These are phyloP conservation scores for Poeciliopsis prolifica DNA, from an alignment of 2,113 vertebrate species.

Conservation along the genomic window DNA sequence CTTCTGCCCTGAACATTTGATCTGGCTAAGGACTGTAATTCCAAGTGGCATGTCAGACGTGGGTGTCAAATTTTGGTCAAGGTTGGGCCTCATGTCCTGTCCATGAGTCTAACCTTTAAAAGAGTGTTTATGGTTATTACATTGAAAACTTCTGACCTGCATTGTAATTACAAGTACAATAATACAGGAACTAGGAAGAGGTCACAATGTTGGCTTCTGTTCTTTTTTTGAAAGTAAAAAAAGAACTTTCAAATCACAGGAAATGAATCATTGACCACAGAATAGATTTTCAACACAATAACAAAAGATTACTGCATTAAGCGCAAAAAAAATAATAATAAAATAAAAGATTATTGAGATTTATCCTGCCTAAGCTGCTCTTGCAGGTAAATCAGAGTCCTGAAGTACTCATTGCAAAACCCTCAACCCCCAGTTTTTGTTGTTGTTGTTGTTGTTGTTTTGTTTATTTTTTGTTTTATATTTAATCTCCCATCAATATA, in stretches of 20 bases:
- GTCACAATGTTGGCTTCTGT: not conserved
- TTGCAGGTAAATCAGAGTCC: constrained; percentile 3
- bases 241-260: too few species aligned
- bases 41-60: too few species aligned
- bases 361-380: constrained; percentile 1
- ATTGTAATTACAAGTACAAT: not conserved
- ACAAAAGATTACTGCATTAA: constrained; percentile 6
- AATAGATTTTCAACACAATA: not conserved
- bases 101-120: too few species aligned
- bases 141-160: not conserved
- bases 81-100: too few species aligned
- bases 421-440: not conserved
- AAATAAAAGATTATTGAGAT: constrained; percentile 31
- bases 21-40: too few species aligned
- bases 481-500: not conserved
- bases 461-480: constrained; percentile 4
- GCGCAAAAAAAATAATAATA: not conserved
- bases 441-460: too few species aligned
- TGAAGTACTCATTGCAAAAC: not conserved
- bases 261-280: too few species aligned
- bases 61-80: too few species aligned
- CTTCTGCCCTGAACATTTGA: too few species aligned
- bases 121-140: not conserved
- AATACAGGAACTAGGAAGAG: not conserved
- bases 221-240: too few species aligned